phyloP scores from a whole-genome alignment of 2,888 invertebrate species.

The Limenitis camilla region DNA sequence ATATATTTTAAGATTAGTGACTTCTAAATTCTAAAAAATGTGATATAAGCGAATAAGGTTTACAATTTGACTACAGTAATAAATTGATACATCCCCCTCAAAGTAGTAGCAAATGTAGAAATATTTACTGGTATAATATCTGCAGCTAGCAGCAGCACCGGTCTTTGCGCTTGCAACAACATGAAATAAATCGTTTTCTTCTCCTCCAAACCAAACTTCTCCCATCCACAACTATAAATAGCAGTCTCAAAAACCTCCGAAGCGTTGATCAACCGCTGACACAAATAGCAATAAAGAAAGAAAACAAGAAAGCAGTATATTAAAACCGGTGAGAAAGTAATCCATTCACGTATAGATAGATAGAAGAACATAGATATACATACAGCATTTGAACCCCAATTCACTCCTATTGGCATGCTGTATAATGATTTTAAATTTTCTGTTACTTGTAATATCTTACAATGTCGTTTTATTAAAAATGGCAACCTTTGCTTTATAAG shows the following conservation, averaged over 20 bases:
- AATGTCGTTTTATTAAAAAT: slow-evolving; percentile 40
- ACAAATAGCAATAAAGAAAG: slow-evolving; percentile 56
- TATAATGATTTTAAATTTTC: slow-evolving; percentile 44
- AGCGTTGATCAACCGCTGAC: slow-evolving; percentile 52
- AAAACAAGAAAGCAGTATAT: slow-evolving; percentile 50
- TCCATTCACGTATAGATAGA: slow-evolving; percentile 42
- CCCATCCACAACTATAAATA: slow-evolving; percentile 62
- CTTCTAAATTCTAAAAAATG: not conserved
- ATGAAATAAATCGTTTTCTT: slow-evolving; percentile 45
- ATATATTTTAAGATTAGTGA: too few species aligned
- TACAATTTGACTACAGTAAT: slow-evolving; percentile 54
- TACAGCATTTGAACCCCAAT: slow-evolving; percentile 51
- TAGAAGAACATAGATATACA: slow-evolving; percentile 52
- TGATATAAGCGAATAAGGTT: not conserved
- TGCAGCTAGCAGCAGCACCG: slow-evolving; percentile 49
- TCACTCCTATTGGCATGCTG: slow-evolving; percentile 52
- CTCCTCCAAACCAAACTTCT: slow-evolving; percentile 47
- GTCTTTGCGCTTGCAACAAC: slow-evolving; percentile 49
- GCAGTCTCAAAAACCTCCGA: slow-evolving; percentile 49
- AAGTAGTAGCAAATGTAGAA: slow-evolving; percentile 53
- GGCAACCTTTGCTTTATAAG: slow-evolving; percentile 37
- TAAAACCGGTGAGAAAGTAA: slow-evolving; percentile 46
- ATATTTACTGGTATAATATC: slow-evolving; percentile 61
- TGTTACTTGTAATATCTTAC: slow-evolving; percentile 36
- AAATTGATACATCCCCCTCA: slow-evolving; percentile 57